Percentiles rank a stretch among this genome's conserved stretches.
phyloP scores from a whole-genome alignment of 2,113 vertebrate species.

The Labrus mixtus region DNA sequence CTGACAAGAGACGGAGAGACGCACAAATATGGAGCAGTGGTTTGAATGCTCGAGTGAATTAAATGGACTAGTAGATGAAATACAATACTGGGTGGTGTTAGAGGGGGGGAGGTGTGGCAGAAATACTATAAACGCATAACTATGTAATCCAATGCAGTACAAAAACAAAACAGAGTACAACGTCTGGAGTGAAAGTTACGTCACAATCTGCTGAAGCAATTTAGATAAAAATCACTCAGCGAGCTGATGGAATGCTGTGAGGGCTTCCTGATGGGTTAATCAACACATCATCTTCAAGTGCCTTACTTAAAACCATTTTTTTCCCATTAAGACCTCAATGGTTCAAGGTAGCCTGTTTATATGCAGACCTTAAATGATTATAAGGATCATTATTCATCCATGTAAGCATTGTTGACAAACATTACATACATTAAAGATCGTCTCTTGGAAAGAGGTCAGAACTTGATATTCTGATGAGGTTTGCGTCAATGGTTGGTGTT shows the following conservation, averaged over 20 bases:
- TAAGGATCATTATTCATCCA: too few species aligned
- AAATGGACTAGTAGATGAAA: not conserved
- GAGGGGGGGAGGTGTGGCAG: not conserved
- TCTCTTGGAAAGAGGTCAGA: too few species aligned
- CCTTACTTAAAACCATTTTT: not conserved
- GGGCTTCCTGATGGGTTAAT: not conserved
- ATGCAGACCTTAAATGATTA: too few species aligned
- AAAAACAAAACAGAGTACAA: not conserved
- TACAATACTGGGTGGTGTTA: not conserved
- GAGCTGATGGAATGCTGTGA: not conserved
- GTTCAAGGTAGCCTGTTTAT: too few species aligned
- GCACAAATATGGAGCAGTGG: slow-evolving; percentile 4
- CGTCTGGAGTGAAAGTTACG: not conserved
- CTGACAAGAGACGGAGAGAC: slow-evolving; percentile 26
- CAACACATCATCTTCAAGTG: not conserved
- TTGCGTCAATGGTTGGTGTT: too few species aligned
- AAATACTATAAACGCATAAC: not conserved
- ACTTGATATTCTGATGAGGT: too few species aligned
- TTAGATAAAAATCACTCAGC: not conserved
- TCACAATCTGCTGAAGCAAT: not conserved
- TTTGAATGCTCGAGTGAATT: not conserved
- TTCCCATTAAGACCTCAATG: not conserved
- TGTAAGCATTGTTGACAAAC: too few species aligned
- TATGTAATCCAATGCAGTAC: not conserved
- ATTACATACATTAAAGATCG: too few species aligned